Base-by-base conservation (phyloP, 2,797 vertebrate genomes). In the Pseudomugil gertrudae region DNA sequence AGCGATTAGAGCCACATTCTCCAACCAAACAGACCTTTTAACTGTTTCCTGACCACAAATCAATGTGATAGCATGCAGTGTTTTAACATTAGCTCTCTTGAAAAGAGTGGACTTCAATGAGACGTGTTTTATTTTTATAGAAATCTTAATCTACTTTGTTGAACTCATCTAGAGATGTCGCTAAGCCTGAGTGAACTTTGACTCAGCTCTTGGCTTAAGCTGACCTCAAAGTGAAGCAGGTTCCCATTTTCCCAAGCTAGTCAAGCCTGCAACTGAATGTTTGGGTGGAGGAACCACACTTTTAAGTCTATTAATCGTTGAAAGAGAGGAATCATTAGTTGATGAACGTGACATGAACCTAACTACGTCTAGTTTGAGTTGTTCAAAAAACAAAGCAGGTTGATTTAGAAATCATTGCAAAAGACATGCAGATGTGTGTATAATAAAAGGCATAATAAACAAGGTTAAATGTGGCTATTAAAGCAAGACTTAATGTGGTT, bases 181-280 rank as follows among this genome's bases (percentile, higher is more conserved):
- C 81, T 92, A 90, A 91, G 76, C 83, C 93, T 76, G 81, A 80
- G 71, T 96, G 96, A 97, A 96, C 96, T 97, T 96, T 98, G 95
- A 93, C 90, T 95, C 89, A 84, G 94, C 90, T 90, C 87, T 90
- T 91, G 93, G 95, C 93, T 96, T 95, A 94, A 95, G 92, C 93
- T 94, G 92, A 93, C 91, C 92, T 92, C 93, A 84, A 67, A 74
- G 70, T 43, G 64, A 88, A 72, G 66, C 66, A 32, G 81, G 79
- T 71, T 83, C 57, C 72, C 64, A 56, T 76, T 73, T 87, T 84
- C 88, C 86, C 85, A 91, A 90, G 86, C 78, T 54, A 70, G 60
- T 83, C 78, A 83, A 77, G 69, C 76, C 76, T 74, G 59, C 60
- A 57, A 62, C 51, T 55, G 51, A 24, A 56, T 53, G 63, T 84